Conservation (phyloP, 2,797 vertebrate species). For the Trematomus bernacchii region DNA sequence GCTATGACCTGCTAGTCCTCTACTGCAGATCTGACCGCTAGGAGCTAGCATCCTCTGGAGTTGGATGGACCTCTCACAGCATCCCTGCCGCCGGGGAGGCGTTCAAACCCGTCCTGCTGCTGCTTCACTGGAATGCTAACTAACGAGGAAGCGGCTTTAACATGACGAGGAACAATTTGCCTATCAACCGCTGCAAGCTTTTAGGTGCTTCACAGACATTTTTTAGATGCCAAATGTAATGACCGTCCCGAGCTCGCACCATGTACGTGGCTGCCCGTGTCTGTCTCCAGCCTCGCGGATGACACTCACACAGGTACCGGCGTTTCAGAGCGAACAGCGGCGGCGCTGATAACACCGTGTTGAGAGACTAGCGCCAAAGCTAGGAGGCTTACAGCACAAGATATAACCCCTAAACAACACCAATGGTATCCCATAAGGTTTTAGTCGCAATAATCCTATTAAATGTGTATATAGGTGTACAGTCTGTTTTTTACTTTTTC, state of each 20-base stretch:
- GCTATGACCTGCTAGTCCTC: conserved; percentile 43
- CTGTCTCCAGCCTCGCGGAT: conserved; percentile 79
- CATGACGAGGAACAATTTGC: conserved; percentile 45
- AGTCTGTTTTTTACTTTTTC: conserved; percentile 78
- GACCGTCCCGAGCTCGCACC: conserved; percentile 59
- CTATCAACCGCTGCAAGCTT: conserved; percentile 5
- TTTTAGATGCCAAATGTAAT: conserved; percentile 63
- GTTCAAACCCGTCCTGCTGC: conserved; percentile 20
- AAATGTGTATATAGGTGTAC: conserved; percentile 80
- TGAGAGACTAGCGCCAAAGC: conserved; percentile 53
- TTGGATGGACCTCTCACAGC: conserved; percentile 60
- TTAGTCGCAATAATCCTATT: conserved; percentile 78
- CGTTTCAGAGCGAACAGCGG: conserved; percentile 58
- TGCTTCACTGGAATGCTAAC: conserved; percentile 62
- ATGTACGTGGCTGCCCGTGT: conserved; percentile 74
- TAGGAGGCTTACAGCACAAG: conserved; percentile 70
- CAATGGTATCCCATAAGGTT: conserved; percentile 80
- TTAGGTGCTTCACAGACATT: conserved; percentile 37
- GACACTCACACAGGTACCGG: conserved; percentile 72
- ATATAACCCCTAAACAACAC: conserved; percentile 46
- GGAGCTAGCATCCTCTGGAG: conserved; percentile 73
- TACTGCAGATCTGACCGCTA: conserved; percentile 53
- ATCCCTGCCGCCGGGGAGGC: conserved; percentile 50
- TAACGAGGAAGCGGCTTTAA: conserved; percentile 47
- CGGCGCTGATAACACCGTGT: conserved; percentile 52